Conservation (phyloP, 2,888 invertebrate species). For the Coelopa pilipes region DNA sequence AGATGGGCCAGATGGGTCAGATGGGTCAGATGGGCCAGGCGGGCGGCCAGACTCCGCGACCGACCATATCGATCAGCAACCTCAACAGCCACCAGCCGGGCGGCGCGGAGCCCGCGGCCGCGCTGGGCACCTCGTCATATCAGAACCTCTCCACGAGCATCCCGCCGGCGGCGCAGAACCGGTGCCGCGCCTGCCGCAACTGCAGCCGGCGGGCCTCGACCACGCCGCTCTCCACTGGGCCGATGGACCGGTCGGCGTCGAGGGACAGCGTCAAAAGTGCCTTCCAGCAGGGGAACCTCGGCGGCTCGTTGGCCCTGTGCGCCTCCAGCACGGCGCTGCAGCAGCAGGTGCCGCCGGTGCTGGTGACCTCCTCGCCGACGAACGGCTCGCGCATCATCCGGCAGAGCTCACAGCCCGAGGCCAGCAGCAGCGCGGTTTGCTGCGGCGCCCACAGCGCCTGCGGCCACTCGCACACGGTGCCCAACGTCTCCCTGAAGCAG, state of each 20-base stretch:
- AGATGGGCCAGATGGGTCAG: too few species aligned
- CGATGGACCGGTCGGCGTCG: conserved; percentile 86
- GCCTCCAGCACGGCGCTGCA: conserved; percentile 46
- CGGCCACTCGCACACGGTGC: conserved; percentile 74
- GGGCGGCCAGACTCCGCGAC: too few species aligned
- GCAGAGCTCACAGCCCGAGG: conserved; percentile 69
- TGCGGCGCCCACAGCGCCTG: conserved; percentile 73
- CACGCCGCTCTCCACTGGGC: conserved; percentile 78
- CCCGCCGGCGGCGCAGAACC: conserved; percentile 69
- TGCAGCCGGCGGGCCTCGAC: conserved; percentile 86
- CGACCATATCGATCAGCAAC: conserved; percentile 69
- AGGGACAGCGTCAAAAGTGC: conserved; percentile 82
- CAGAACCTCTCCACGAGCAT: conserved; percentile 71
- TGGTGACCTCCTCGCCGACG: conserved; percentile 75
- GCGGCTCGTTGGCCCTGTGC: conserved; percentile 57
- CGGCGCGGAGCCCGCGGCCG: conserved; percentile 44
- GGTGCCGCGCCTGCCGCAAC: conserved; percentile 72
- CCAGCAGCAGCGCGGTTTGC: conserved; percentile 66
- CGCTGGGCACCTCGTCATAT: conserved; percentile 62
- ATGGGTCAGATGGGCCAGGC: too few species aligned
- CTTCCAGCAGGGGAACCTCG: conserved; percentile 69
- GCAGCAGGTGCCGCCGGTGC: conserved; percentile 72
- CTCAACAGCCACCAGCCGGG: conserved; percentile 51
- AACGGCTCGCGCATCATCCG: conserved; percentile 83
- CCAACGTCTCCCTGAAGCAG: conserved; percentile 88